Percentiles rank a stretch among this genome's conserved stretches.
These are phyloP conservation scores for Talpa occidentalis DNA, from an alignment of 2,113 vertebrate genomes.

Conservation along the genomic window DNA sequence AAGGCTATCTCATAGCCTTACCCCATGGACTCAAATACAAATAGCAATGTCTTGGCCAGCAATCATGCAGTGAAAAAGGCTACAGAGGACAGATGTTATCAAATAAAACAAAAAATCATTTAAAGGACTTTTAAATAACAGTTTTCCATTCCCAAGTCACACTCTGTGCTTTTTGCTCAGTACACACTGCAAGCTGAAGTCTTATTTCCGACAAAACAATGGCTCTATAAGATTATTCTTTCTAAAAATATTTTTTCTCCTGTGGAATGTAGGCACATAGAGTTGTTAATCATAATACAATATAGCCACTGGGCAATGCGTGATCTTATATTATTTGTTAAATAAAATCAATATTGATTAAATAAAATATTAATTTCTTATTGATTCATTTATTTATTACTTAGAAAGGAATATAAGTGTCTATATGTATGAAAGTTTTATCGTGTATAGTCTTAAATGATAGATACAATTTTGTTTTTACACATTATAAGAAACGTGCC, in stretches of 20 bases:
- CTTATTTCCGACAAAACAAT: slow-evolving; percentile 36
- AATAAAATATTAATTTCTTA: background rate
- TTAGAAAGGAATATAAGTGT: slow-evolving; percentile 30
- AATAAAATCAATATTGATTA: too few species aligned
- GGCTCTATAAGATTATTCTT: background rate
- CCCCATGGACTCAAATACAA: slow-evolving; percentile 49
- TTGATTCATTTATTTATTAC: slow-evolving; percentile 9
- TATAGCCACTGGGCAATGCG: background rate
- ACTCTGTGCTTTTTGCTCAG: background rate
- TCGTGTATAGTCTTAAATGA: slow-evolving; percentile 3
- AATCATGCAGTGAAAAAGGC: slow-evolving; percentile 57
- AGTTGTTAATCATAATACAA: background rate
- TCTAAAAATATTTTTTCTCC: background rate
- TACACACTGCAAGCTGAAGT: background rate
- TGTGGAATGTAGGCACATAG: background rate
- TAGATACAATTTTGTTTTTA: background rate
- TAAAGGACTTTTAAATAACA: slow-evolving; percentile 67
- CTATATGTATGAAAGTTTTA: background rate
- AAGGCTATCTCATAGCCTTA: slow-evolving; percentile 53
- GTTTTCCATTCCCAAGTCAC: slow-evolving; percentile 51
- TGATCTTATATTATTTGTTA: background rate
- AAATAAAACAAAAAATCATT: slow-evolving; percentile 64
- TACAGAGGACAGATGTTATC: slow-evolving; percentile 63
- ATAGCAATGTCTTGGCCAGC: slow-evolving; percentile 65
- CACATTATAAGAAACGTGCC: background rate